Evolutionary conservation across 2,113 vertebrate species (phyloP).

Genomic region (Triplophysa tibetana): DNA sequence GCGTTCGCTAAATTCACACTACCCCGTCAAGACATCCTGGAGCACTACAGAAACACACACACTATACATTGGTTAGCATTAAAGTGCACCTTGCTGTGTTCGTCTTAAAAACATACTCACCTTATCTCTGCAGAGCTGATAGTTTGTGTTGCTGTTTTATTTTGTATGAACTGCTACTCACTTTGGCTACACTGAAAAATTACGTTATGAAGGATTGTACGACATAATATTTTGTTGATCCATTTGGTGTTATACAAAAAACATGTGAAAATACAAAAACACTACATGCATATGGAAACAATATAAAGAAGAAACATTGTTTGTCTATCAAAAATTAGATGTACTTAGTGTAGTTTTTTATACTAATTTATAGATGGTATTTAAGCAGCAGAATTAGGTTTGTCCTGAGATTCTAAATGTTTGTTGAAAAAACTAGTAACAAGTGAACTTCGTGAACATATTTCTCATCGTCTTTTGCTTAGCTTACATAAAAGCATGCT

Average conservation of each 20-base stretch:
- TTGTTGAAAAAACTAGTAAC: background rate
- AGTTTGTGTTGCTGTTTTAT: too few relatives aligned
- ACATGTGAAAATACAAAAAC: too few relatives aligned
- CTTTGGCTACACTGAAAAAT: too few relatives aligned
- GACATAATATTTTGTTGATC: too few relatives aligned
- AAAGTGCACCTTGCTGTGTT: background rate
- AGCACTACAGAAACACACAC: conserved; percentile 26
- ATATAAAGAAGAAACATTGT: background rate
- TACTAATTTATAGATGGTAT: conserved; percentile 17
- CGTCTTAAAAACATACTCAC: background rate
- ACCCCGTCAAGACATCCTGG: conserved; percentile 2
- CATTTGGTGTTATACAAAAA: too few relatives aligned
- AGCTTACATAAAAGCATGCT: conserved; percentile 13
- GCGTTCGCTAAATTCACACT: background rate
- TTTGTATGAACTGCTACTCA: too few relatives aligned
- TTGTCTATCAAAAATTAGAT: background rate
- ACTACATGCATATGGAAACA: too few relatives aligned
- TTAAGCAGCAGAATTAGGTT: background rate
- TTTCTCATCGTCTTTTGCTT: background rate
- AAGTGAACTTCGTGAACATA: background rate
- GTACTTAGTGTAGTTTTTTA: background rate
- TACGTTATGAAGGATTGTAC: too few relatives aligned
- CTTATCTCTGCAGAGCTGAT: background rate
- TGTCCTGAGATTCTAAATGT: background rate
- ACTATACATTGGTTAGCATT: conserved; percentile 2